These are phyloP conservation scores for Cydia strobilella DNA, from an alignment of 1,140 invertebrate species.

Conservation along the genomic window DNA sequence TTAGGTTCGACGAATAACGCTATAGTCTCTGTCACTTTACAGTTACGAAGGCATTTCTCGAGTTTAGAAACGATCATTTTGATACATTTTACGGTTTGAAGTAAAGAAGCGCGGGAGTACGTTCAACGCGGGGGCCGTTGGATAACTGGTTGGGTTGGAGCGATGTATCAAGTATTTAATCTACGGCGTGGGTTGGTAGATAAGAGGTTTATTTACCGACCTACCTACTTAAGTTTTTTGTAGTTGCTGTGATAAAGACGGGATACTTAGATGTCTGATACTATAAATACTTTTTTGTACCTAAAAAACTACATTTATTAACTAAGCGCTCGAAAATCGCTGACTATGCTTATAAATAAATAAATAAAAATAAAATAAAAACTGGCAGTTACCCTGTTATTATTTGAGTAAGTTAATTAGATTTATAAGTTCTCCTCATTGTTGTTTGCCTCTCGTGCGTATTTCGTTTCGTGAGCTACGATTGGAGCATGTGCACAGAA, in stretches of 20 bases:
- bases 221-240: constrained; percentile 25
- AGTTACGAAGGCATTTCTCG: constrained; percentile 48
- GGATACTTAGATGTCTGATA: neutral
- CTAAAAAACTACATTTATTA: neutral
- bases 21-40: constrained; percentile 59
- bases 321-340: too few relatives aligned
- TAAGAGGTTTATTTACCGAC: constrained; percentile 24
- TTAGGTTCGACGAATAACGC: constrained; percentile 68
- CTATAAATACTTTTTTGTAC: too few relatives aligned
- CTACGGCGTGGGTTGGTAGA: constrained; percentile 6
- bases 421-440: too few relatives aligned
- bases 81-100: constrained; percentile 66
- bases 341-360: too few relatives aligned
- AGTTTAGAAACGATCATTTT: constrained; percentile 67
- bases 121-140: constrained; percentile 30
- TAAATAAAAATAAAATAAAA: too few relatives aligned
- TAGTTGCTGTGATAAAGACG: neutral
- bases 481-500: too few relatives aligned
- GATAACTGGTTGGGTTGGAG: constrained; percentile 33
- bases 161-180: constrained; percentile 8
- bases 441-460: too few relatives aligned
- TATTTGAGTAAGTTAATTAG: too few relatives aligned
- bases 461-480: too few relatives aligned
- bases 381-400: too few relatives aligned
- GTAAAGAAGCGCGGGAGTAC: constrained; percentile 31